A percentile compares a stretch with the other conserved stretches of the same genome.
Conservation (phyloP, 2,888 invertebrate genomes). For the Trissoscelio sp. region DNA sequence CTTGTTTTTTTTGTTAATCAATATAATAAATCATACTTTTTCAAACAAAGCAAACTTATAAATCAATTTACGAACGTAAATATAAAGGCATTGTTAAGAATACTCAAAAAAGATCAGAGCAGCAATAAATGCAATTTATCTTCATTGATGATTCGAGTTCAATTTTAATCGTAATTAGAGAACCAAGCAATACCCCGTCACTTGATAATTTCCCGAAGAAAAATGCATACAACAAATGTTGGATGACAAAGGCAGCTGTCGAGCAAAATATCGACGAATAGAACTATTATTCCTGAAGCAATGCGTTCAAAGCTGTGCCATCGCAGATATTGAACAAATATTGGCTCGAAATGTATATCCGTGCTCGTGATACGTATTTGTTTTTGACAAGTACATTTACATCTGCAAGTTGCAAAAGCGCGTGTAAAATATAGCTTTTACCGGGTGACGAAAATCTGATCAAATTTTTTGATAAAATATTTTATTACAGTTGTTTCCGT, state of each 20-base stretch:
- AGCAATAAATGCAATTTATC: constrained; percentile 8
- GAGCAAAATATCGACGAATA: constrained; percentile 37
- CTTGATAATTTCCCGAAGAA: constrained; percentile 36
- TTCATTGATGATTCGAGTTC: neutral
- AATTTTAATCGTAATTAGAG: constrained; percentile 33
- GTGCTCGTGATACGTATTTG: constrained; percentile 35
- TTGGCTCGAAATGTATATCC: constrained; percentile 30
- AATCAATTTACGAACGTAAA: too few species aligned
- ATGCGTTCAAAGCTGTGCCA: constrained; percentile 26
- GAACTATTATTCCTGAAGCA: constrained; percentile 45
- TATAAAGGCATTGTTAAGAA: too few species aligned
- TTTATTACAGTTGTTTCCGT: constrained; percentile 29
- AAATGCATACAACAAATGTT: constrained; percentile 40
- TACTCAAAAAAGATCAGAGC: too few species aligned
- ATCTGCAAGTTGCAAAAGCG: constrained; percentile 26
- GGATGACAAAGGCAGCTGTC: constrained; percentile 48
- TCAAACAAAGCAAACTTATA: too few species aligned
- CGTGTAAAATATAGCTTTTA: constrained; percentile 12
- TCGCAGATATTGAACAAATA: constrained; percentile 43
- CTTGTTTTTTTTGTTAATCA: too few species aligned
- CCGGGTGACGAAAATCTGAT: constrained; percentile 4
- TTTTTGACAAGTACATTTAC: constrained; percentile 56
- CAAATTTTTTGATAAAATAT: constrained; percentile 30
- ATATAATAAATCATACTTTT: too few species aligned
- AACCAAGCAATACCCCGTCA: constrained; percentile 5